Conservation (phyloP, 2,888 invertebrate species). For the Pinctada fucata region DNA sequence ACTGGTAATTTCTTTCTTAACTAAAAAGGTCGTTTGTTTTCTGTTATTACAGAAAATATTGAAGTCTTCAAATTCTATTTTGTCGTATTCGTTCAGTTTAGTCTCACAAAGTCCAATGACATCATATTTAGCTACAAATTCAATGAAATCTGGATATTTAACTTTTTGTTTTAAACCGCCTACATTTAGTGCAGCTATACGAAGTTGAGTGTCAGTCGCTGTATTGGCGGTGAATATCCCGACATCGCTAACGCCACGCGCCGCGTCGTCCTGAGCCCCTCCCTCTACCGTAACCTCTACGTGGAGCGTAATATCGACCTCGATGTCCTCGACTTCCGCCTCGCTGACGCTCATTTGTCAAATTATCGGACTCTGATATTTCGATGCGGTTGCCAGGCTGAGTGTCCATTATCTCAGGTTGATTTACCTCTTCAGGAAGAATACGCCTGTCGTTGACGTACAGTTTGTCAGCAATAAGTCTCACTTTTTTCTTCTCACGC, state of each 20-base stretch:
- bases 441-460: background rate
- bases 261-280: background rate
- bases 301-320: background rate
- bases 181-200: background rate
- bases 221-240: background rate
- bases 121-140: background rate
- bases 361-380: no score
- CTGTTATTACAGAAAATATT: slow-evolving; percentile 14
- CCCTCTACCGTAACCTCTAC: background rate
- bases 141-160: background rate
- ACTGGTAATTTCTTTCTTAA: background rate
- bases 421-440: background rate
- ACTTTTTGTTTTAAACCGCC: background rate
- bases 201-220: background rate
- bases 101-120: slow-evolving; percentile 6
- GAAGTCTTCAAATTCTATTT: background rate
- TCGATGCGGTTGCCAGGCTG: no score
- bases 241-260: slow-evolving; percentile 2
- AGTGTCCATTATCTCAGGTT: background rate
- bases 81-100: background rate
- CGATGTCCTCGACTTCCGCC: background rate
- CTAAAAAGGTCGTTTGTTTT: background rate
- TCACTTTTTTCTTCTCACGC: background rate
- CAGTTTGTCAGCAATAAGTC: slow-evolving; percentile 6
- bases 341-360: no score